Conservation (phyloP, 2,113 vertebrate genomes). For the Xenus cinereus region DNA sequence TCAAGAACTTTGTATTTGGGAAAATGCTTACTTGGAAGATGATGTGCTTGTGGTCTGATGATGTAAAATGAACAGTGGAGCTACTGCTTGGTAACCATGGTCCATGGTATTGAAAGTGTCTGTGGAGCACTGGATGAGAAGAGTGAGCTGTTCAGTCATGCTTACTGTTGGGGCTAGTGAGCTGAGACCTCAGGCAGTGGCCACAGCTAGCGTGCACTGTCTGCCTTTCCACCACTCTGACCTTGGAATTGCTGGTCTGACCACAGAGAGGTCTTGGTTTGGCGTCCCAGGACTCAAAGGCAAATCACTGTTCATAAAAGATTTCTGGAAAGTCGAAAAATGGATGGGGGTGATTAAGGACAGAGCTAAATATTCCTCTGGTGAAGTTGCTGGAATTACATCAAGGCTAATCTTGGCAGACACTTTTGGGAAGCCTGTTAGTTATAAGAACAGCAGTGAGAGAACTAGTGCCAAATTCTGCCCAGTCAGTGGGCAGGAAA, state of each 20-base stretch:
- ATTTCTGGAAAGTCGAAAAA: not conserved
- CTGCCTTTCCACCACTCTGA: not conserved
- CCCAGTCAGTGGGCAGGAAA: not conserved
- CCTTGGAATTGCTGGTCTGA: not conserved
- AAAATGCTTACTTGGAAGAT: not conserved
- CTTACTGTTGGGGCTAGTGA: not conserved
- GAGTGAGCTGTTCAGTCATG: not conserved
- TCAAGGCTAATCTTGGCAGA: conserved; percentile 8
- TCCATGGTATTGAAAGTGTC: not conserved
- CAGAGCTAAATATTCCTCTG: conserved; percentile 3
- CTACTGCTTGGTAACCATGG: not conserved
- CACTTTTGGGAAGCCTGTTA: not conserved
- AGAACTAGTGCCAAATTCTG: not conserved
- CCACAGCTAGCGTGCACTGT: not conserved
- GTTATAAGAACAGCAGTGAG: not conserved
- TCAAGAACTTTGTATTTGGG: not conserved
- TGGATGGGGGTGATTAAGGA: not conserved
- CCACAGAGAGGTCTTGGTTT: not conserved
- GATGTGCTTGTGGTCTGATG: not conserved
- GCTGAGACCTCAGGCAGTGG: not conserved
- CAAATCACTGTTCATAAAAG: not conserved
- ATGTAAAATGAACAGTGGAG: not conserved
- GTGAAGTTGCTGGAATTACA: conserved; percentile 1
- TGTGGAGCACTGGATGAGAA: not conserved
- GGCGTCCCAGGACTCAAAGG: not conserved